These are phyloP conservation scores for Galerucella nymphaeae DNA, from an alignment of 2,888 invertebrate genomes.

Conservation along the genomic window DNA sequence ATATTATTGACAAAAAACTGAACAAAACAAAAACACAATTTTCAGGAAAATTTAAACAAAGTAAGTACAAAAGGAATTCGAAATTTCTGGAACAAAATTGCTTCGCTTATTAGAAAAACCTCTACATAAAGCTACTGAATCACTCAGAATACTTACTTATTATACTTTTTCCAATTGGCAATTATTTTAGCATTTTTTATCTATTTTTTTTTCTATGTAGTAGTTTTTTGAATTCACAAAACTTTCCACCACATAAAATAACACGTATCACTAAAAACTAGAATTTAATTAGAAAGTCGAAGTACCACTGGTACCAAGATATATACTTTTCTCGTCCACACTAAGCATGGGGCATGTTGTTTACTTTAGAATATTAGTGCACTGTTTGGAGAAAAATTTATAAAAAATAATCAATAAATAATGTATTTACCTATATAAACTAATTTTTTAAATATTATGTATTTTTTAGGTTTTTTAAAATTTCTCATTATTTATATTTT, in stretches of 20 bases:
- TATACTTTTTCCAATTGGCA: constrained; percentile 43
- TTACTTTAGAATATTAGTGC: constrained; percentile 51
- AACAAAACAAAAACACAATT: background rate
- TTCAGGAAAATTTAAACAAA: constrained; percentile 2
- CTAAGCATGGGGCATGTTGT: constrained; percentile 62
- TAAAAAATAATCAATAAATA: background rate
- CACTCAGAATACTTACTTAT: constrained; percentile 13
- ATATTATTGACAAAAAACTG: too few relatives aligned
- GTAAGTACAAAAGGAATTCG: background rate
- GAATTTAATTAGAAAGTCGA: constrained; percentile 39
- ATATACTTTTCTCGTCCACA: constrained; percentile 64
- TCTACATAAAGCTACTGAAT: constrained; percentile 39
- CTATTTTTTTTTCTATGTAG: constrained; percentile 49
- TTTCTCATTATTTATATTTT: too few relatives aligned
- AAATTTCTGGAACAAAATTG: background rate
- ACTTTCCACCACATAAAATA: constrained; percentile 46
- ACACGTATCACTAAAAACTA: constrained; percentile 41
- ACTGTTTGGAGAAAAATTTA: constrained; percentile 31
- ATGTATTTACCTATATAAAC: too few relatives aligned
- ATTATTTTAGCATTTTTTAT: constrained; percentile 41
- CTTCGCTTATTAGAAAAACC: constrained; percentile 20
- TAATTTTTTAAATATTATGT: too few relatives aligned
- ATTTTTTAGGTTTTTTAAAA: too few relatives aligned
- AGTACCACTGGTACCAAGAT: constrained; percentile 61
- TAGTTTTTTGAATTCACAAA: constrained; percentile 54